Evolutionary conservation across 2,888 invertebrate genomes (phyloP).

Genomic region (Dolichomitus sp.): DNA sequence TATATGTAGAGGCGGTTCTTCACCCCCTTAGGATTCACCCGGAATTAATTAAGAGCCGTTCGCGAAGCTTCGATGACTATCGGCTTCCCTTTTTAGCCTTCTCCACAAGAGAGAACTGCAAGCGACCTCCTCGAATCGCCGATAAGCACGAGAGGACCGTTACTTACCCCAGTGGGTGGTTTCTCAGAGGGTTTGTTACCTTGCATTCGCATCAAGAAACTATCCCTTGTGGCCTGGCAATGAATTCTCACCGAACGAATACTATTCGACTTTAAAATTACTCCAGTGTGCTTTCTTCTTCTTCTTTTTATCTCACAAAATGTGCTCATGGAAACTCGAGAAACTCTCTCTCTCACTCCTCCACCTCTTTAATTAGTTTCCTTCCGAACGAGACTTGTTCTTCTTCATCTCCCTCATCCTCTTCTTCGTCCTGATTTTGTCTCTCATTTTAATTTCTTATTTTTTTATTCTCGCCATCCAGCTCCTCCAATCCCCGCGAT

Average conservation of each 20-base stretch:
- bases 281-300: slow-evolving; percentile 2
- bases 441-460: neutral
- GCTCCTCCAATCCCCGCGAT: slow-evolving; percentile 46
- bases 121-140: slow-evolving; percentile 47
- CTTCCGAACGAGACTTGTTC: slow-evolving; percentile 36
- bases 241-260: slow-evolving; percentile 40
- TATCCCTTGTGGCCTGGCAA: slow-evolving; percentile 23
- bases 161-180: slow-evolving; percentile 54
- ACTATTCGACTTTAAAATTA: slow-evolving; percentile 48
- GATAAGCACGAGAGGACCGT: slow-evolving; percentile 62
- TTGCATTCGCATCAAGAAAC: slow-evolving; percentile 41
- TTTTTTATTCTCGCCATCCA: slow-evolving; percentile 55
- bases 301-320: neutral
- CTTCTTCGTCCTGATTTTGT: neutral
- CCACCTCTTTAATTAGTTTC: slow-evolving; percentile 52
- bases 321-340: slow-evolving; percentile 19
- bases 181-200: slow-evolving; percentile 41
- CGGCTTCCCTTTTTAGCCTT: slow-evolving; percentile 51
- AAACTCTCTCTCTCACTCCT: slow-evolving; percentile 12
- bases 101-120: neutral
- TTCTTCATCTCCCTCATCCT: slow-evolving; percentile 23
- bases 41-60: slow-evolving; percentile 79
- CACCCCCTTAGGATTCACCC: slow-evolving; percentile 69
- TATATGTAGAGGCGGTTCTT: slow-evolving; percentile 55
- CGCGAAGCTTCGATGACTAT: slow-evolving; percentile 76